phyloP scores from a whole-genome alignment of 1,140 invertebrate species.

The Drosophila ironensis region DNA sequence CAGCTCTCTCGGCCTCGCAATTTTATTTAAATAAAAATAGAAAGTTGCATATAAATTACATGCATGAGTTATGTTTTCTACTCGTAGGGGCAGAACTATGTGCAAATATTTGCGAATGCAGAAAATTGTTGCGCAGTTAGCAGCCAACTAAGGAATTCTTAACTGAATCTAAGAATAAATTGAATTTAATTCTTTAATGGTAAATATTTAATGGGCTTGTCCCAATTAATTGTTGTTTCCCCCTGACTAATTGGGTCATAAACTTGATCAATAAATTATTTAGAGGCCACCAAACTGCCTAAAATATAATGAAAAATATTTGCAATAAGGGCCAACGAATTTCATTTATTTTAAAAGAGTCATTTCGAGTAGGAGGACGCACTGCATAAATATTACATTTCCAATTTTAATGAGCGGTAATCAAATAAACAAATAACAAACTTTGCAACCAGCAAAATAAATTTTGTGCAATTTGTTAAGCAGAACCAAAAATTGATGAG shows the following conservation, averaged over 20 bases:
- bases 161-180: background rate
- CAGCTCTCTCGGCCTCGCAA: constrained; percentile 24
- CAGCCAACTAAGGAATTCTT: background rate
- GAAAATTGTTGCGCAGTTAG: background rate
- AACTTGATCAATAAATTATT: background rate
- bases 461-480: constrained; percentile 61
- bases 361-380: background rate
- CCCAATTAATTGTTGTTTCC: background rate
- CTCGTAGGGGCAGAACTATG: too few relatives aligned
- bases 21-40: constrained; percentile 59
- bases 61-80: too few relatives aligned
- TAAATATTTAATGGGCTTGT: background rate
- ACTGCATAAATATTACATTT: constrained; percentile 60
- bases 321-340: constrained; percentile 2
- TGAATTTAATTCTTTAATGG: background rate
- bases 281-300: background rate
- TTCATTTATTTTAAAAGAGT: background rate
- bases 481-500: constrained; percentile 52
- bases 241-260: background rate
- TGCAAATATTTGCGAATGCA: background rate
- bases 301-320: too few relatives aligned
- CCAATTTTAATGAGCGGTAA: constrained; percentile 70
- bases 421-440: constrained; percentile 66
- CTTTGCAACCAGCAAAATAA: constrained; percentile 30
- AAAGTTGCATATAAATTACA: constrained; percentile 54